Percentiles rank a stretch among this genome's conserved stretches.
Evolutionary conservation across 1,140 invertebrate genomes (phyloP).

Genomic region (Wiebesia pumilae): DNA sequence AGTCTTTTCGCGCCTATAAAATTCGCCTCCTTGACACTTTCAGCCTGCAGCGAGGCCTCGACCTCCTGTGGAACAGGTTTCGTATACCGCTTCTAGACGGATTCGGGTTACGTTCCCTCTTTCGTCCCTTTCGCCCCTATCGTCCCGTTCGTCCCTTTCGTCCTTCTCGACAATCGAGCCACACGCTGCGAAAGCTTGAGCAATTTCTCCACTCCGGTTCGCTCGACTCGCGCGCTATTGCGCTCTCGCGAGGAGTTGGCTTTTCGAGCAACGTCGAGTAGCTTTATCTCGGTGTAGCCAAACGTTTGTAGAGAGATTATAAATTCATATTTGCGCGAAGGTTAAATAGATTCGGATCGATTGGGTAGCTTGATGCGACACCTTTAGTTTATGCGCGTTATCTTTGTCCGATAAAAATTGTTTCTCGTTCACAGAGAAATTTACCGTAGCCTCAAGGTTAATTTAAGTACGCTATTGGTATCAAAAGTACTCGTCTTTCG

Average conservation of each 20-base stretch:
- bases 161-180: not conserved
- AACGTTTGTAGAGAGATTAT: constrained; percentile 15
- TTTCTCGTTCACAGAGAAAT: not conserved
- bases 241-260: not conserved
- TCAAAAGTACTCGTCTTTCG: too few species aligned
- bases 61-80: constrained; percentile 40
- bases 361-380: not conserved
- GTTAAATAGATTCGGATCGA: constrained; percentile 34
- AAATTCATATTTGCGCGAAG: constrained; percentile 5
- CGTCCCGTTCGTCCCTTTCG: not conserved
- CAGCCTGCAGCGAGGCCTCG: not conserved
- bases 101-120: not conserved
- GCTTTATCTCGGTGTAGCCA: not conserved
- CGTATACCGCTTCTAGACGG: not conserved
- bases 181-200: constrained; percentile 3
- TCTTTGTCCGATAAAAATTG: constrained; percentile 13
- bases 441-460: not conserved
- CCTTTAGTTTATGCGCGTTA: constrained; percentile 29
- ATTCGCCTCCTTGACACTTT: not conserved
- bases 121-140: not conserved
- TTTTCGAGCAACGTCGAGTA: too few species aligned
- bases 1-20: constrained; percentile 5
- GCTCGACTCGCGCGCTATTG: too few species aligned
- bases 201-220: not conserved
- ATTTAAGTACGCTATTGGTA: too few species aligned